phyloP scores from a whole-genome alignment of 2,888 invertebrate species.

The Rhamphomyia laevipes region DNA sequence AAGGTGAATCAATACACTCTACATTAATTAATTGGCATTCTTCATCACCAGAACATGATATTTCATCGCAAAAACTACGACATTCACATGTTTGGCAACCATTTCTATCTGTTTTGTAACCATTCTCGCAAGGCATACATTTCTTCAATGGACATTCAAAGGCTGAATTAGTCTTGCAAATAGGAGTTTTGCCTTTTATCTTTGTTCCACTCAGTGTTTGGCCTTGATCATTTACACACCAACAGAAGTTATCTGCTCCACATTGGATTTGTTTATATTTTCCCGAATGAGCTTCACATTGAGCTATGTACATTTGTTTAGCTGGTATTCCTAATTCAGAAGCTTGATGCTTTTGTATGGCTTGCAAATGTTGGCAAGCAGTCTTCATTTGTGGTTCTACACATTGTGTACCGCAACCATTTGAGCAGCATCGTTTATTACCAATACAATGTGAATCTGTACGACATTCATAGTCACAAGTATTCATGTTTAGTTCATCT shows the following conservation, averaged over 20 bases:
- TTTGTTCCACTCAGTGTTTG: conserved; percentile 62
- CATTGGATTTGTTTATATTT: conserved; percentile 62
- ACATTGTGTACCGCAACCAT: conserved; percentile 78
- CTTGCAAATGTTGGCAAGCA: conserved; percentile 55
- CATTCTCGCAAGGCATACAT: conserved; percentile 50
- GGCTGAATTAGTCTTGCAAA: conserved; percentile 38
- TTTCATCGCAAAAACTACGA: conserved; percentile 63
- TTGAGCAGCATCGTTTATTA: conserved; percentile 66
- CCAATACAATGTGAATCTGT: conserved; percentile 64
- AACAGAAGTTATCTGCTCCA: conserved; percentile 56
- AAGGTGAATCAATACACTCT: conserved; percentile 54
- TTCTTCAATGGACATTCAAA: conserved; percentile 36
- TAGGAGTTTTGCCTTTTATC: conserved; percentile 31
- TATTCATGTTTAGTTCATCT: conserved; percentile 41
- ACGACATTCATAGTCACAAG: conserved; percentile 66
- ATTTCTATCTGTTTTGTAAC: conserved; percentile 46
- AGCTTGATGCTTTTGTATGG: conserved; percentile 46
- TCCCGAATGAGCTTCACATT: conserved; percentile 54
- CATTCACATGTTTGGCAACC: conserved; percentile 69
- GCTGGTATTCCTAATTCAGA: conserved; percentile 64
- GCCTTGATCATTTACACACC: conserved; percentile 71
- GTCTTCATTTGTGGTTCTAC: conserved; percentile 60
- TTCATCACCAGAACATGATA: conserved; percentile 55
- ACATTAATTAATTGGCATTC: conserved; percentile 52
- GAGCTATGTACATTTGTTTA: conserved; percentile 60